phyloP scores from a whole-genome alignment of 2,888 invertebrate genomes.

The Eurois occulta region DNA sequence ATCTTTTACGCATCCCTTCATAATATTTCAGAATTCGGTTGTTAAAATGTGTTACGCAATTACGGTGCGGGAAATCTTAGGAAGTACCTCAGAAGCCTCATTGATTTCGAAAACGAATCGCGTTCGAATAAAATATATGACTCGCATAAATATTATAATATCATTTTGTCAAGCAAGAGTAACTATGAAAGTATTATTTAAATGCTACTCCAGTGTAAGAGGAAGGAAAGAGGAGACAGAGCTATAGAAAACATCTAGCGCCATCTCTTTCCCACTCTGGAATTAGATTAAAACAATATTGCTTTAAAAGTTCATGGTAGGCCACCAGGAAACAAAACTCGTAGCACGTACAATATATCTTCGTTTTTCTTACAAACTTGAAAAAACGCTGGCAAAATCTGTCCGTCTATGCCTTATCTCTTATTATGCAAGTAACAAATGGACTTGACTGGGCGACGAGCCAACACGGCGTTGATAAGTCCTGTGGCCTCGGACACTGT shows the following conservation, averaged over 20 bases:
- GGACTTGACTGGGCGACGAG: constrained; percentile 45
- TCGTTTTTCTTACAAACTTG: constrained; percentile 34
- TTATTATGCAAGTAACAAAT: constrained; percentile 58
- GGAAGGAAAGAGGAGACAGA: too few relatives aligned
- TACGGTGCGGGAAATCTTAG: neutral
- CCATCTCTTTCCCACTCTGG: too few relatives aligned
- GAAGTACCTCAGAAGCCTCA: neutral
- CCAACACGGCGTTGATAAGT: constrained; percentile 58
- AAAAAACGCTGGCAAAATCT: constrained; percentile 40
- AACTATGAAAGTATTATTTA: too few relatives aligned
- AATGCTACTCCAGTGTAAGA: too few relatives aligned
- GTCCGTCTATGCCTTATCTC: constrained; percentile 55
- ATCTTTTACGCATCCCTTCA: neutral
- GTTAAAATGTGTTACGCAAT: neutral
- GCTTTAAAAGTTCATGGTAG: too few relatives aligned
- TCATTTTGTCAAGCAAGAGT: neutral
- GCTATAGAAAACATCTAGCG: too few relatives aligned
- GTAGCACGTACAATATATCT: neutral
- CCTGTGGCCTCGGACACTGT: constrained; percentile 42
- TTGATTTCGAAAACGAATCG: neutral
- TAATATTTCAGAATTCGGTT: neutral
- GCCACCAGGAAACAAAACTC: constrained; percentile 2
- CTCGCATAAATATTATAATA: too few relatives aligned
- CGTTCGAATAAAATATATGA: neutral
- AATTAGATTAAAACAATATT: too few relatives aligned